Evolutionary conservation across 2,888 invertebrate genomes (phyloP), one percentile per base, ranked within the genome.

Genomic region (Cryptus viduatorius): DNA sequence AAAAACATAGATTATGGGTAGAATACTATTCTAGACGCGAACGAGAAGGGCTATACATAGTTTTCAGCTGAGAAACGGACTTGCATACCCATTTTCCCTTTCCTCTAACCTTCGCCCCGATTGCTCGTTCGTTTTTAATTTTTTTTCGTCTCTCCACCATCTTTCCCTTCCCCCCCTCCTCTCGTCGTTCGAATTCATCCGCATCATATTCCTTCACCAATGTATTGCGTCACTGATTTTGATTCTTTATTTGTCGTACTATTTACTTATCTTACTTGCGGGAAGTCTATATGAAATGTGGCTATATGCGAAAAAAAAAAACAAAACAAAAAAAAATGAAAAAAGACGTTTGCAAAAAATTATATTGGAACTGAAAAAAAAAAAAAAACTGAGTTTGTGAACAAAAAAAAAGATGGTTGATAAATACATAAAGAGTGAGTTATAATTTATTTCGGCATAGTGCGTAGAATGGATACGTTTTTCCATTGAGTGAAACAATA

Each of bases 181-280:
- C 14, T 42, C 19, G 37, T 37, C 56, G 56, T 69, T 16, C 24
- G 48, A 69, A 64, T 24, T 19, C 48, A 83, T 31, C 42, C 61
- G 69, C 79, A 24, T 68, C 44, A 69, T 68, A 44, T 71, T 79
- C 56, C 61, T 65, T 16, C 50, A 53, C 37, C 71, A 24, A 71
- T 64, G 64, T 42, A 71, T 31, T 65, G 56, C 68, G 31, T 44
- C 44, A 68, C 19, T 44, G 50, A 31, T 78, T 79, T 78, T 73
- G 3, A 68, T 65, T 83, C 67, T 50, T 73, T 53, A 67, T 80
- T 83, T 53, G 67, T 79, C 61, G 59, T 79, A 82, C 65, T 53
- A 56, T 82, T 61, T 73, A 73, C 29, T 65, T 56, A 69, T 50
- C 59, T 80, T 59, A 73, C 14, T 73, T 44, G 73, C 61, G 73